These are phyloP conservation scores for Acanthopagrus latus DNA, from an alignment of 2,797 vertebrate species.

Conservation along the genomic window DNA sequence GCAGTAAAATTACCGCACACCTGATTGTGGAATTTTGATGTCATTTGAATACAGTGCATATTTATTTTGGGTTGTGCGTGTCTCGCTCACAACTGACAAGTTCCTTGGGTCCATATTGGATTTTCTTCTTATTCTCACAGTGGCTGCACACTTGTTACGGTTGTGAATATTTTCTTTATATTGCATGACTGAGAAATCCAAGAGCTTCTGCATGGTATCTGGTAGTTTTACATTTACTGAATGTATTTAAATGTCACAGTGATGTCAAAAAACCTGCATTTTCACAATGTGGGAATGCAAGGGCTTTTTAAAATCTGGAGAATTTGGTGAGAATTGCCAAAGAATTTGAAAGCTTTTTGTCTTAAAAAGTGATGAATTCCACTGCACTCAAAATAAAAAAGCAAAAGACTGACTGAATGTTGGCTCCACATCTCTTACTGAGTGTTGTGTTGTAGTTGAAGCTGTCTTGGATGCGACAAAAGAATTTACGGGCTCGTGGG, in stretches of 20 bases:
- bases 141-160: conserved; percentile 34
- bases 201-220: conserved; percentile 67
- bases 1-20: conserved; percentile 28
- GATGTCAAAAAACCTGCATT: conserved; percentile 62
- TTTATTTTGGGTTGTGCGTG: conserved; percentile 62
- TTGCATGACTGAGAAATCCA: conserved; percentile 64
- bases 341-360: conserved; percentile 55
- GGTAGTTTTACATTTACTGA: conserved; percentile 65
- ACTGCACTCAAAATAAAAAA: conserved; percentile 55
- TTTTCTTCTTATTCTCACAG: conserved; percentile 40
- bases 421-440: not conserved
- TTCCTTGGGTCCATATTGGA: conserved; percentile 83
- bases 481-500: conserved; percentile 23
- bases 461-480: conserved; percentile 8
- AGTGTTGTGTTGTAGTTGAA: not conserved
- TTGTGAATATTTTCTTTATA: conserved; percentile 61
- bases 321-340: conserved; percentile 64
- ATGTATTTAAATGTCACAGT: conserved; percentile 67
- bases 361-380: conserved; percentile 38
- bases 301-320: conserved; percentile 63
- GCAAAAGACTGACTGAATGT: not conserved
- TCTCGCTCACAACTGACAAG: conserved; percentile 60
- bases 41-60: conserved; percentile 34
- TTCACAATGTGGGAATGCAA: conserved; percentile 63
- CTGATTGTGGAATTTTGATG: conserved; percentile 34